Conservation (phyloP, 2,888 invertebrate species). For the Cryptosula pallasiana region DNA sequence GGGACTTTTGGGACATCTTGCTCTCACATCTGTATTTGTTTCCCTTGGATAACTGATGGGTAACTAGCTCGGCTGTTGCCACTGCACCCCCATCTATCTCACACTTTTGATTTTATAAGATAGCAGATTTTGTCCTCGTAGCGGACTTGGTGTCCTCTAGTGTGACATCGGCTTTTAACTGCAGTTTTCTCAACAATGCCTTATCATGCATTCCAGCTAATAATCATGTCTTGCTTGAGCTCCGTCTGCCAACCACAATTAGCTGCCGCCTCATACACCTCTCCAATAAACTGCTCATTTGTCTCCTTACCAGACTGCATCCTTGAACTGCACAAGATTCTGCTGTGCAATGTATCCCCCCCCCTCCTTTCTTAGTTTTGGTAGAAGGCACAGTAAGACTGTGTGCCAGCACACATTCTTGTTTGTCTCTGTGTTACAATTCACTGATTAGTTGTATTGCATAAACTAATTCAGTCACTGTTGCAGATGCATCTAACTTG, state of each 20-base stretch:
- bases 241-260: background rate
- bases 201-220: background rate
- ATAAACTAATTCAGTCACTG: too few relatives aligned
- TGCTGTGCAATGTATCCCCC: background rate
- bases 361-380: too few relatives aligned
- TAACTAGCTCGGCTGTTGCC: background rate
- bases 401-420: too few relatives aligned
- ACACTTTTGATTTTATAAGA: background rate
- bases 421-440: too few relatives aligned
- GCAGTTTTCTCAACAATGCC: background rate
- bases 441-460: too few relatives aligned
- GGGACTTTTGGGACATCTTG: constrained; percentile 5
- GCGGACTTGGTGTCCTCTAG: background rate
- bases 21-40: background rate
- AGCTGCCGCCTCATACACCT: background rate
- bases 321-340: background rate
- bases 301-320: background rate
- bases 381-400: too few relatives aligned
- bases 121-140: background rate
- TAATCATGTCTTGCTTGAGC: too few relatives aligned
- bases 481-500: too few relatives aligned
- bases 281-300: background rate
- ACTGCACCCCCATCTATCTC: background rate
- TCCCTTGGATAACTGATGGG: background rate
- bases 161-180: background rate